Evolutionary conservation across 2,113 vertebrate genomes (phyloP).

Genomic region (Pelecanus crispus): DNA sequence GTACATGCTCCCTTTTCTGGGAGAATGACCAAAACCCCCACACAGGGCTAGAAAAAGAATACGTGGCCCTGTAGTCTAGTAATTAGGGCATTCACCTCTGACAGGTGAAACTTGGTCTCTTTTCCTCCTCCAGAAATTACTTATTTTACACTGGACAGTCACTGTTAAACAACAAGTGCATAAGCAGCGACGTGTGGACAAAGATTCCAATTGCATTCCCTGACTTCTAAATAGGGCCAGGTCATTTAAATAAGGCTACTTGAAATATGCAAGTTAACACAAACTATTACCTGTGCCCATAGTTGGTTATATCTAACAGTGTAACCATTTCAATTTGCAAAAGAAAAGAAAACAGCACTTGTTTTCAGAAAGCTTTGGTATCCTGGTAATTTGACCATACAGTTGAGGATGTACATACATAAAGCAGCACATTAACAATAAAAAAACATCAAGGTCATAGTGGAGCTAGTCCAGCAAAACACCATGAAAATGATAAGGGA

Average conservation of each 20-base stretch:
- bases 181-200: background rate
- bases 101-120: background rate
- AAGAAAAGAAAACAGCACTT: background rate
- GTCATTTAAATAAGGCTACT: background rate
- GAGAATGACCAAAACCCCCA: background rate
- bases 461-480: background rate
- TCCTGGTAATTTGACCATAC: background rate
- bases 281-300: background rate
- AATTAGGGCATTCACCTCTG: background rate
- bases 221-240: background rate
- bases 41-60: background rate
- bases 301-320: background rate
- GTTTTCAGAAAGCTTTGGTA: background rate
- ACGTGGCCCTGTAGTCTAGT: too few relatives aligned
- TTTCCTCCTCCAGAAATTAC: background rate
- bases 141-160: background rate
- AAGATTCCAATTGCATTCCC: background rate
- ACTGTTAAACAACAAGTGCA: background rate
- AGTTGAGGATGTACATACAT: background rate
- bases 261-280: background rate
- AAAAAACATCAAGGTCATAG: background rate
- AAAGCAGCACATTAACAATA: background rate
- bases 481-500: background rate
- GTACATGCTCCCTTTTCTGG: background rate
- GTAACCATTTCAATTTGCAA: background rate